Evolutionary conservation across 2,113 vertebrate species (phyloP), one percentile per base, ranked within the genome.

Genomic region (Centropristis striata): DNA sequence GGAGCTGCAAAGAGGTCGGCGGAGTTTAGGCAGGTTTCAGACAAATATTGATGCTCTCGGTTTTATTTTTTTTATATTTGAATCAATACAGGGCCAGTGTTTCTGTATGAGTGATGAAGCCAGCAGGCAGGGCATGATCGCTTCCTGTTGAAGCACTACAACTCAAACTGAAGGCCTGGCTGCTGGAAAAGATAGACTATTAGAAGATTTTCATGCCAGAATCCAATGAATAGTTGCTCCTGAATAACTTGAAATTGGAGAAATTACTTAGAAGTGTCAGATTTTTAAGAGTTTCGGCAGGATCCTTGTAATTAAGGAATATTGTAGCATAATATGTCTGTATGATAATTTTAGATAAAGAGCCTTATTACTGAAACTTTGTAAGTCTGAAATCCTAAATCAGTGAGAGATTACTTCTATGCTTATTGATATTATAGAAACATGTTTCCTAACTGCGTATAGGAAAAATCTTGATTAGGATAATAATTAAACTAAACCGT

Each of bases 31-130:
- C n/a, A 20, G 51, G 51, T 0, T 50, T 15, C 63, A 66, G 76
- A 78, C 41, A 37, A 37, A 47, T 81, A 84, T 86, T 73, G 70
- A 85, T 75, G 54, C 64, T 42, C 27, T 25, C 5, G 2, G 12
- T 36, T 67, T 59, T 21, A n/a, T 42, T 32, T 51, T 32, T 51
- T 63, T 23, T 55, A 20, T 63, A 14, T 42, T 67, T n/a, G 28
- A 74, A 85, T 85, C 78, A 32, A 82, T 84, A 63, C 63, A 8
- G 20, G 7, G 32, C 39, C 21, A 6, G 21, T 11, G 36, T 75
- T 73, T 57, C 54, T 53, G 28, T 16, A 5, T 63, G 79, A 77
- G 39, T 42, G 37, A 74, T 81, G 61, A 53, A 51, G 64, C n/a
- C 5, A 12, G 39, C 2, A 8, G 51, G 68, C 55, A 2, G 21